phyloP scores from a whole-genome alignment of 2,888 invertebrate genomes.

The Machimus rusticus region DNA sequence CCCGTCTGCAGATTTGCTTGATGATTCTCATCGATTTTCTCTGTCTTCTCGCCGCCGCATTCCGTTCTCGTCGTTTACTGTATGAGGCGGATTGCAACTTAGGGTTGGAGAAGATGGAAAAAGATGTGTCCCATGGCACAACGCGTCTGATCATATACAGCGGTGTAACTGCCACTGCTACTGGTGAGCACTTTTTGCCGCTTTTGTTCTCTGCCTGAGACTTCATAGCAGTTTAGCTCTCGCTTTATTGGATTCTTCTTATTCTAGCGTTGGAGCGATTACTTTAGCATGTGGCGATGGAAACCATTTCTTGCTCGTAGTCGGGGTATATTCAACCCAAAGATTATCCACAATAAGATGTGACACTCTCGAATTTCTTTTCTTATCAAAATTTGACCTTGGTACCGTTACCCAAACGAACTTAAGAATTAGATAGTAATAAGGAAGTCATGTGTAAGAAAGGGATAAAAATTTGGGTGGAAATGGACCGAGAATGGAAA shows the following conservation, averaged over 20 bases:
- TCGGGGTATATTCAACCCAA: background rate
- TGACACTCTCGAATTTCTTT: no score
- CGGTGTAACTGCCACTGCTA: background rate
- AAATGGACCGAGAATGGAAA: no score
- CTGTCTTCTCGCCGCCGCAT: background rate
- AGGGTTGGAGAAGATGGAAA: background rate
- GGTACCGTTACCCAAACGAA: no score
- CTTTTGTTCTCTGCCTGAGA: constrained; percentile 27
- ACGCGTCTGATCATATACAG: background rate
- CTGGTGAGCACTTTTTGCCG: background rate
- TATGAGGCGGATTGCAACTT: background rate
- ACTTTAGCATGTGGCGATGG: background rate
- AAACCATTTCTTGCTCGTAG: background rate
- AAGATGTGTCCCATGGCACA: background rate
- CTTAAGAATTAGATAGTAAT: no score
- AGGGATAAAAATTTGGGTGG: no score
- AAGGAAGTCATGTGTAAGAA: no score
- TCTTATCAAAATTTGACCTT: no score
- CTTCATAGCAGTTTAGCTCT: constrained; percentile 3
- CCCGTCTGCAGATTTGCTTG: background rate
- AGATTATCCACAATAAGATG: no score
- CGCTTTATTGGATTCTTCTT: background rate
- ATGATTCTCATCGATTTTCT: constrained; percentile 15
- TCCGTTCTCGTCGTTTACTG: background rate
- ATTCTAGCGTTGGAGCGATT: background rate